Evolutionary conservation across 2,797 vertebrate species (phyloP).

Genomic region (Babyrousa celebensis): DNA sequence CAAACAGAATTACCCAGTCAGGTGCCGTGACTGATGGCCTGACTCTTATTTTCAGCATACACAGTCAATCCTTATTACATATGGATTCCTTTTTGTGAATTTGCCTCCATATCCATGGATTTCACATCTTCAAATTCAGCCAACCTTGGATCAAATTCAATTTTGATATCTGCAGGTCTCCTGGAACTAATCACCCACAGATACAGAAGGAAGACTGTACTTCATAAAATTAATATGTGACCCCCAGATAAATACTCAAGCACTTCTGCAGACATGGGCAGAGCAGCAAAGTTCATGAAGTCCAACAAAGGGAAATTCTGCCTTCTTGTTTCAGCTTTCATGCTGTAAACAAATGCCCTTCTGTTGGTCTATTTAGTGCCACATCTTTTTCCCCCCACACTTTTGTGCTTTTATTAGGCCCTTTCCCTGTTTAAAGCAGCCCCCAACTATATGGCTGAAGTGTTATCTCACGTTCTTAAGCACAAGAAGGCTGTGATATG

Average conservation of each 20-base stretch:
- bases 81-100: background rate
- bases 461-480: background rate
- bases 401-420: background rate
- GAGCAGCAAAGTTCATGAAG: background rate
- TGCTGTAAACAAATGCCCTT: background rate
- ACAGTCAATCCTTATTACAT: background rate
- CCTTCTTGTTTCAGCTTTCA: background rate
- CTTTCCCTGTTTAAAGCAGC: constrained; percentile 5
- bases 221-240: background rate
- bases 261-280: background rate
- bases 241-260: background rate
- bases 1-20: background rate
- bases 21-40: background rate
- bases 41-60: background rate
- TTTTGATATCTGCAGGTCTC: background rate
- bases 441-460: background rate
- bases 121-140: background rate
- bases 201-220: background rate
- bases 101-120: background rate
- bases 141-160: background rate
- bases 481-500: background rate
- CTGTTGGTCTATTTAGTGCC: background rate
- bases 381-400: background rate
- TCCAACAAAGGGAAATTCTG: background rate
- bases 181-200: background rate